Conservation (phyloP, 2,113 vertebrate genomes). For the Malurus cyaneus region DNA sequence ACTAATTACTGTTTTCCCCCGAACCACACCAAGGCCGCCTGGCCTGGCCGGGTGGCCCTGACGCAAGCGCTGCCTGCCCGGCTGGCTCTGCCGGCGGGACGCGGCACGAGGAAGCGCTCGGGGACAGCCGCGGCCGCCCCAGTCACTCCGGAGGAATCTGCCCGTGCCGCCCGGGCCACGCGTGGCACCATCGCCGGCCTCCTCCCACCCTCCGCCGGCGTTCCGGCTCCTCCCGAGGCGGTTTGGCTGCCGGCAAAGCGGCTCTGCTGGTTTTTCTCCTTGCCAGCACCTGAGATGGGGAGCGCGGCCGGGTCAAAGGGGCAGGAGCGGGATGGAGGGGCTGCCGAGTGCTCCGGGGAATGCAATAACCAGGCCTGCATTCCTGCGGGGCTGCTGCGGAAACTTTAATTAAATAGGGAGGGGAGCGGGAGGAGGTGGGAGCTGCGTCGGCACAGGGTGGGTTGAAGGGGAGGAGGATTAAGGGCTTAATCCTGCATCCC, state of each 20-base stretch:
- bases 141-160: constrained; percentile 46
- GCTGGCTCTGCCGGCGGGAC: constrained; percentile 41
- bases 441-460: constrained; percentile 62
- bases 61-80: constrained; percentile 9
- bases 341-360: constrained; percentile 28
- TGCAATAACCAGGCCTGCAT: constrained; percentile 79
- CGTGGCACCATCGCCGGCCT: background rate
- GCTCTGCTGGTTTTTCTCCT: constrained; percentile 73
- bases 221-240: background rate
- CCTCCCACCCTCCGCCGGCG: background rate
- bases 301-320: constrained; percentile 26
- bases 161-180: constrained; percentile 24
- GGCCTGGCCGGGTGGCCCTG: constrained; percentile 23
- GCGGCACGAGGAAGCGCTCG: constrained; percentile 27
- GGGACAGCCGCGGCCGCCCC: constrained; percentile 18
- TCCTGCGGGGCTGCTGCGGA: constrained; percentile 86
- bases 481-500: background rate
- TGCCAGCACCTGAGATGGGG: constrained; percentile 58
- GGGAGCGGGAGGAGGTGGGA: constrained; percentile 58
- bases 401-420: constrained; percentile 87
- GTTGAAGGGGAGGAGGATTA: constrained; percentile 50
- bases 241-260: constrained; percentile 1
- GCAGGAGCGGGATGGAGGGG: constrained; percentile 7
- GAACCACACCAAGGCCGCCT: background rate
- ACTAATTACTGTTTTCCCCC: constrained; percentile 31